phyloP scores from a whole-genome alignment of 2,113 vertebrate species.

The Pipra filicauda region DNA sequence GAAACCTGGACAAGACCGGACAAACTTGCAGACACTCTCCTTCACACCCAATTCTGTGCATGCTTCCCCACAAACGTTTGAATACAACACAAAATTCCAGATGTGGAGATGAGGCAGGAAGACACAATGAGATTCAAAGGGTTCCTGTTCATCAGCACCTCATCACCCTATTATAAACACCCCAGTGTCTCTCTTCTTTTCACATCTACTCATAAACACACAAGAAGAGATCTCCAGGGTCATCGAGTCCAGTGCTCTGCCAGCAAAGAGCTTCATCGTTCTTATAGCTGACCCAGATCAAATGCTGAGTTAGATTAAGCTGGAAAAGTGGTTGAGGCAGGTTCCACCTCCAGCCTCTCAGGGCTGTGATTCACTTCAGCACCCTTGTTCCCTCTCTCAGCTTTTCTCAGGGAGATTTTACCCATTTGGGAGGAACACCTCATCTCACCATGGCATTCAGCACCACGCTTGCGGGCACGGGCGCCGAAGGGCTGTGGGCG shows the following conservation, averaged over 20 bases:
- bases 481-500: fast-evolving
- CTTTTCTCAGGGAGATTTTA: background rate
- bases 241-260: conserved; percentile 4
- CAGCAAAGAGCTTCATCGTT: background rate
- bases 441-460: fast-evolving
- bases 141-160: background rate
- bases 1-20: background rate
- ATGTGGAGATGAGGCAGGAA: background rate
- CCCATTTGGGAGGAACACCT: background rate
- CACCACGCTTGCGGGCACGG: fast-evolving
- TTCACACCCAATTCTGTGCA: background rate
- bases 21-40: background rate
- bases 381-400: background rate
- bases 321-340: background rate
- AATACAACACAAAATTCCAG: background rate
- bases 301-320: background rate
- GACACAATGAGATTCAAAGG: background rate
- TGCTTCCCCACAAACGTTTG: background rate
- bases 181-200: background rate
- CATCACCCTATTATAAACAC: background rate
- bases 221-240: background rate
- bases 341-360: background rate
- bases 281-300: conserved; percentile 13
- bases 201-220: background rate
- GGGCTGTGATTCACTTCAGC: background rate